Percentiles rank a stretch among this genome's conserved stretches.
phyloP scores from a whole-genome alignment of 2,797 vertebrate species.

The Clarias platycephalus region DNA sequence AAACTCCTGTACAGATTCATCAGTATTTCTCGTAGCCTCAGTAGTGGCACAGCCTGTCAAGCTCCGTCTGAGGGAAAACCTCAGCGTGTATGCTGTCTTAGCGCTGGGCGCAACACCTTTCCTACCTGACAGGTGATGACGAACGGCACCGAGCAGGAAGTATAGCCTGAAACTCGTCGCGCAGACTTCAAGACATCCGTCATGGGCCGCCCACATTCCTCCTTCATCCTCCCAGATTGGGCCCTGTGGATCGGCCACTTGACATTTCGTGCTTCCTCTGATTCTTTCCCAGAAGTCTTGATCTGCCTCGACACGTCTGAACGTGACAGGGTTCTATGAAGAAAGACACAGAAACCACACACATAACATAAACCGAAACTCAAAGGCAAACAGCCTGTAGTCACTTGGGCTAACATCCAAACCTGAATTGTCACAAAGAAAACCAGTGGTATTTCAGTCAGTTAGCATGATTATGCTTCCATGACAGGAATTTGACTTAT shows the following conservation, averaged over 20 bases:
- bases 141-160: slow-evolving; percentile 47
- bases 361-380: slow-evolving; percentile 37
- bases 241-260: slow-evolving; percentile 21
- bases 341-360: slow-evolving; percentile 35
- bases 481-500: neutral
- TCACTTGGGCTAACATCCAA: slow-evolving; percentile 6
- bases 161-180: slow-evolving; percentile 53
- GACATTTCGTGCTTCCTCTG: slow-evolving; percentile 37
- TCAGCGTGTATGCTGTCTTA: neutral
- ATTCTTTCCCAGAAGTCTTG: slow-evolving; percentile 18
- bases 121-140: slow-evolving; percentile 41
- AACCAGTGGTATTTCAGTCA: neutral
- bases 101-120: neutral
- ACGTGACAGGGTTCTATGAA: neutral
- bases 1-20: slow-evolving; percentile 81
- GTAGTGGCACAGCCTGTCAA: neutral
- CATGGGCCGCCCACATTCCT: slow-evolving; percentile 57
- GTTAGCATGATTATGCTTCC: neutral
- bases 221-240: slow-evolving; percentile 6
- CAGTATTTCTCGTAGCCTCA: neutral
- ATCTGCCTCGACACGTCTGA: slow-evolving; percentile 45
- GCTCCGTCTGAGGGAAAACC: neutral
- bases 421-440: neutral
- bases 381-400: neutral
- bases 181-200: slow-evolving; percentile 64